Conservation (phyloP, 1,140 invertebrate species). For the Laupala kohalensis region DNA sequence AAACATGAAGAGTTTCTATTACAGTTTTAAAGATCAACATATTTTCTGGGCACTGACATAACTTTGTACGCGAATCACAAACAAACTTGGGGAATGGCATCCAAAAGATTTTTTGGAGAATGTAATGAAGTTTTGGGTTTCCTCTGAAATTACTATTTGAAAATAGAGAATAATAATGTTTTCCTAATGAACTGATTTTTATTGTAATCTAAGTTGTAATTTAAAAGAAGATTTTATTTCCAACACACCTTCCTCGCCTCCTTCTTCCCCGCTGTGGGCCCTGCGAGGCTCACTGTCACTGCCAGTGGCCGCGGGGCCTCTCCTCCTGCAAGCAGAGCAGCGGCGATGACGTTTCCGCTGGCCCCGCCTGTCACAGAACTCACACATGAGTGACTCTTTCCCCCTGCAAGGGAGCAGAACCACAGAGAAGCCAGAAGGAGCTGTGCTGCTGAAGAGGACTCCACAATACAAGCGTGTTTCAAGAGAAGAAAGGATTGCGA, state of each 20-base stretch:
- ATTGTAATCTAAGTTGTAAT: too few relatives aligned
- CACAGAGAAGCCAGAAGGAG: background rate
- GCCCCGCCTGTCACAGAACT: background rate
- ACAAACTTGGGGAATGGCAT: too few relatives aligned
- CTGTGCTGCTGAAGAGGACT: background rate
- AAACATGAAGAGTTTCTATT: too few relatives aligned
- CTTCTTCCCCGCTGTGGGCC: conserved; percentile 9
- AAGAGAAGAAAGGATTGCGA: background rate
- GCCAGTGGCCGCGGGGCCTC: background rate
- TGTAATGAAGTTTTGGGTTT: too few relatives aligned
- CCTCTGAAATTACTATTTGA: too few relatives aligned
- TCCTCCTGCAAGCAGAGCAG: conserved; percentile 4
- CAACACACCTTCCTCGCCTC: conserved; percentile 19
- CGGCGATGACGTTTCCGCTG: background rate
- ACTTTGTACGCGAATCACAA: too few relatives aligned
- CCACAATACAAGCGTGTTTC: background rate
- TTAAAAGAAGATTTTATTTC: too few relatives aligned
- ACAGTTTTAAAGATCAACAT: too few relatives aligned
- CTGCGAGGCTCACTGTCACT: conserved; percentile 3
- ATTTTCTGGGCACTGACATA: too few relatives aligned
- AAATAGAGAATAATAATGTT: too few relatives aligned
- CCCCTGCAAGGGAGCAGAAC: background rate
- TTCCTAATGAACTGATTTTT: too few relatives aligned
- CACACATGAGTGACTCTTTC: background rate
- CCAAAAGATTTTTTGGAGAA: too few relatives aligned